These are phyloP conservation scores for Austrolebias charrua DNA, from an alignment of 2,797 vertebrate species.

Conservation along the genomic window DNA sequence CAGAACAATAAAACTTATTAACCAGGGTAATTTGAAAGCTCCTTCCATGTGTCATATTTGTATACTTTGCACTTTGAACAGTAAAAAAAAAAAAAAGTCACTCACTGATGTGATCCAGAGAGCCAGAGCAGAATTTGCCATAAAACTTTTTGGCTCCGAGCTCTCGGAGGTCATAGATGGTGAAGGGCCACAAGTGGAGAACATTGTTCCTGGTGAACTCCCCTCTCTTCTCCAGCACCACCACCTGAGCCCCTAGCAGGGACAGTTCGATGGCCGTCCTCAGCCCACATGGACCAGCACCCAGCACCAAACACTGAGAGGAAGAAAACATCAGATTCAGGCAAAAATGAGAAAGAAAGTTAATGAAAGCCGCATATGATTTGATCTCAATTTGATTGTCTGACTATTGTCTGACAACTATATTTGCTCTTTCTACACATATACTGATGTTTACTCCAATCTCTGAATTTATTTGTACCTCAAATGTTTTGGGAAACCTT, in stretches of 20 bases:
- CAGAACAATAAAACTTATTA: neutral
- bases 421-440: neutral
- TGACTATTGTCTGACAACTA: neutral
- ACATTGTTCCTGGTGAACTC: slow-evolving; percentile 93
- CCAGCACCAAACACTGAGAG: slow-evolving; percentile 89
- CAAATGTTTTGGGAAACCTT: neutral
- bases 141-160: slow-evolving; percentile 95
- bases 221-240: slow-evolving; percentile 89
- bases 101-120: slow-evolving; percentile 95
- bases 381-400: neutral
- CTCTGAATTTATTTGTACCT: no score
- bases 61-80: no score
- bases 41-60: no score
- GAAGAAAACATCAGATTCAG: neutral
- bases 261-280: slow-evolving; percentile 88
- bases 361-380: no score
- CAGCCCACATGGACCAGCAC: slow-evolving; percentile 91
- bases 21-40: neutral
- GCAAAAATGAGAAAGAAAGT: neutral
- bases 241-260: slow-evolving; percentile 87
- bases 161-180: slow-evolving; percentile 87
- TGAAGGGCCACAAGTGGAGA: slow-evolving; percentile 95
- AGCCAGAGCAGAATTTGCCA: slow-evolving; percentile 89
- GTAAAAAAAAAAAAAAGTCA: slow-evolving; percentile 8
- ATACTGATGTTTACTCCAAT: neutral